Evolutionary conservation across 1,140 invertebrate genomes (phyloP).

Genomic region (Prorops nasuta): DNA sequence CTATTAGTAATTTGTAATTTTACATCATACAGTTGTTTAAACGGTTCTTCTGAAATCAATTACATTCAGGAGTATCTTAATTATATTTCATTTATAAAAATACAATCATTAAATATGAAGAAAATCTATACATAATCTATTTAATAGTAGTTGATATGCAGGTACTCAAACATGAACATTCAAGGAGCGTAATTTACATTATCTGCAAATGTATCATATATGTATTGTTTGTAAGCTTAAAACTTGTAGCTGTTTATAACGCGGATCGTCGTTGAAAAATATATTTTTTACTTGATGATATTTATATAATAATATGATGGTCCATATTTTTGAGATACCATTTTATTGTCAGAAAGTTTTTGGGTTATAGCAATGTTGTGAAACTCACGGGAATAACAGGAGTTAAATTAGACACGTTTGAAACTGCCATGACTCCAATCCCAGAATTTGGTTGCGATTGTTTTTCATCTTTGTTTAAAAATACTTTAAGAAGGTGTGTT

Average conservation of each 20-base stretch:
- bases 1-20: too few relatives aligned
- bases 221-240: slow-evolving; percentile 35
- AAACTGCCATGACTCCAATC: too few relatives aligned
- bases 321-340: slow-evolving; percentile 27
- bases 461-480: slow-evolving; percentile 30
- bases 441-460: too few relatives aligned
- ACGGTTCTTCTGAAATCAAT: too few relatives aligned
- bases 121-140: slow-evolving; percentile 12
- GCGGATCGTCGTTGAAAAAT: slow-evolving; percentile 45
- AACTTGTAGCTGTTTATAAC: slow-evolving; percentile 46
- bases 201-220: slow-evolving; percentile 15
- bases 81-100: too few relatives aligned
- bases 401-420: too few relatives aligned
- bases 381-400: too few relatives aligned
- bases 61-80: too few relatives aligned
- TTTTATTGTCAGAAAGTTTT: too few relatives aligned
- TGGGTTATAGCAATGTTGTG: too few relatives aligned
- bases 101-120: not conserved
- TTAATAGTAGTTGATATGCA: slow-evolving; percentile 19
- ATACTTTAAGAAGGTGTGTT: slow-evolving; percentile 35
- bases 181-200: slow-evolving; percentile 16
- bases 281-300: slow-evolving; percentile 53
- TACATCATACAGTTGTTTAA: too few relatives aligned
- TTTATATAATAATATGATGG: slow-evolving; percentile 41
- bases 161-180: slow-evolving; percentile 11